Evolutionary conservation across 92 coral and sea anemone genomes (phyloP), one percentile per base, ranked within the genome.

Genomic region (Galaxea fascicularis): DNA sequence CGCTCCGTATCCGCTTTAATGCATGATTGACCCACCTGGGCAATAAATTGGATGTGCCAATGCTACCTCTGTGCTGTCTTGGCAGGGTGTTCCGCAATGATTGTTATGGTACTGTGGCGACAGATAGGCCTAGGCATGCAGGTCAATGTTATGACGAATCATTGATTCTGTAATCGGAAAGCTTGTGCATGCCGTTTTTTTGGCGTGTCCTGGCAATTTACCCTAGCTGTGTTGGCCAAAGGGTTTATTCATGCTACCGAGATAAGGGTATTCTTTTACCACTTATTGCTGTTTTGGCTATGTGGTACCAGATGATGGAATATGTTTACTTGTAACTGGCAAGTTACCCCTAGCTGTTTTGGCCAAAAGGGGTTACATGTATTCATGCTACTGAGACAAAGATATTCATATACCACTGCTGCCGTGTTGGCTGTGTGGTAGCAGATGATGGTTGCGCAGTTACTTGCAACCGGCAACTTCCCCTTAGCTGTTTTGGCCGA

Each of bases 1-100:
- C 90, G 29, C 87, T 79, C 3, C 56, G 11, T 16, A 16, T 51
- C 1, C 18, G 56, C 56, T 51, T 51, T 10, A 51, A 77, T 65
- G 70, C 20, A 30, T 3, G 64, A 25, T 12, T 26, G 65, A 18
- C 26, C 66, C 21, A 26, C 21, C 21, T 62, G 25, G 28, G 27
- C 65, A 59, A 20, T 7, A 20, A 10, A 27, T 25, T 18, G n/a
- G 8, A 20, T 20, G 65, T 20, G 12, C 12, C 71, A 3, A 10
- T 27, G 3, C n/a, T n/a, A n/a, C n/a, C 18, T 3, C 41, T 3
- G 27, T 20, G 15, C 41, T 16, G 67, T 26, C 16, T 27, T 65
- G 20, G 20, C 1, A 44, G 28, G 71, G 12, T 27, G 45, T 8
- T n/a, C n/a, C n/a, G n/a, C n/a, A n/a, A n/a, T n/a, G n/a, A n/a